These are phyloP conservation scores for Arenaria interpres DNA, from an alignment of 2,113 vertebrate species.

Conservation along the genomic window DNA sequence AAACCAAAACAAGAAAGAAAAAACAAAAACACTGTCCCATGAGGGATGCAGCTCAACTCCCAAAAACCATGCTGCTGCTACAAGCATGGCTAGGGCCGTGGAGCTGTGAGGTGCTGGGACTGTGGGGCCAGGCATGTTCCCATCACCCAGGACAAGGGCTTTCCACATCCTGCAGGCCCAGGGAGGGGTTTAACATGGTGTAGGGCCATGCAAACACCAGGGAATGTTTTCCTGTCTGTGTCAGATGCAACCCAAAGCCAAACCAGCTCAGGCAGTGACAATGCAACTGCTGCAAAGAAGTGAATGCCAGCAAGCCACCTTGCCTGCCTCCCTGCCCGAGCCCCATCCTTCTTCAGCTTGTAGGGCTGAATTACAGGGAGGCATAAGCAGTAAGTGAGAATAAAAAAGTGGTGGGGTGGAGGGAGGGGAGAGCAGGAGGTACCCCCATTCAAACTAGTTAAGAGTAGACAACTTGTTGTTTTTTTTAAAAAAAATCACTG, in stretches of 20 bases:
- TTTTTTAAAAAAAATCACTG: not conserved
- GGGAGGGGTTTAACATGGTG: fast-evolving
- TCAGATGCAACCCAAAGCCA: not conserved
- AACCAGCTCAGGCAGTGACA: not conserved
- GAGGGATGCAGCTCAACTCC: not conserved
- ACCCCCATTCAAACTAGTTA: not conserved
- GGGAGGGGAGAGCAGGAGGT: not conserved
- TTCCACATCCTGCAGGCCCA: fast-evolving
- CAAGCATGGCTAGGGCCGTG: fast-evolving
- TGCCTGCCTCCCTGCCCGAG: not conserved
- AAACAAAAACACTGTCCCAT: not conserved
- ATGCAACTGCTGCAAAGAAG: not conserved
- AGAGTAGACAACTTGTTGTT: not conserved
- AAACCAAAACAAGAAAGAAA: not conserved
- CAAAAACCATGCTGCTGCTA: not conserved
- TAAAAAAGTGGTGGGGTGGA: not conserved
- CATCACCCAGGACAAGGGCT: not conserved
- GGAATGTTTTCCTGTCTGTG: not conserved
- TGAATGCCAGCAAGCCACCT: not conserved
- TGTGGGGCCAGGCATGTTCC: fast-evolving
- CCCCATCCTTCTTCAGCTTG: not conserved
- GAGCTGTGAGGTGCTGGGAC: fast-evolving
- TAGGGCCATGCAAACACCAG: fast-evolving
- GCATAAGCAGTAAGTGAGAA: not conserved
- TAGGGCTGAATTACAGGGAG: not conserved